phyloP scores from a whole-genome alignment of 2,797 vertebrate species.

The Coregonus sp. region DNA sequence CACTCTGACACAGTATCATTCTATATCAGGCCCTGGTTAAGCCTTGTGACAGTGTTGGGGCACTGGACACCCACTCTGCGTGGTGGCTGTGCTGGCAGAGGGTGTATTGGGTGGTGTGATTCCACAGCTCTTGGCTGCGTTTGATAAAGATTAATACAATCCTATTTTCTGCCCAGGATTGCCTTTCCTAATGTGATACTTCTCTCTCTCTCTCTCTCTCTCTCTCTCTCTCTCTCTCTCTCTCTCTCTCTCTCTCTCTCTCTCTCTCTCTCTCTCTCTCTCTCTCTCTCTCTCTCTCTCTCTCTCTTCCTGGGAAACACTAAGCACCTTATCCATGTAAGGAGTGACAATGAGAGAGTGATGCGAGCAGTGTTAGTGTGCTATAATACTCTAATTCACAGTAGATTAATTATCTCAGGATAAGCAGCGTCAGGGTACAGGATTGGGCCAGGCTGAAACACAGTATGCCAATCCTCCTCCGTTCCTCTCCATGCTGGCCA shows the following conservation, averaged over 20 bases:
- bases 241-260: constrained; percentile 39
- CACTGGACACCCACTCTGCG: constrained; percentile 42
- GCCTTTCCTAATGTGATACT: constrained; percentile 77
- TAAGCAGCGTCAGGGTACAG: constrained; percentile 44
- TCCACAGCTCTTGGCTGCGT: constrained; percentile 62
- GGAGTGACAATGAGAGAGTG: constrained; percentile 71
- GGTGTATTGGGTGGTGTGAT: constrained; percentile 51
- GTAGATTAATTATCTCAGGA: constrained; percentile 76
- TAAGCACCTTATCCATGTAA: constrained; percentile 77
- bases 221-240: constrained; percentile 43
- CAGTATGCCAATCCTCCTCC: background rate
- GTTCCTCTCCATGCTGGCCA: background rate
- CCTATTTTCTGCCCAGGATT: constrained; percentile 83
- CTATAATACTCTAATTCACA: constrained; percentile 77
- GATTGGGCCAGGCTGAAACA: background rate
- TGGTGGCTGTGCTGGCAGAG: constrained; percentile 36
- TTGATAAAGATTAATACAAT: constrained; percentile 85
- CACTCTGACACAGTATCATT: constrained; percentile 2
- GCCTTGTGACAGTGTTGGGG: constrained; percentile 36
- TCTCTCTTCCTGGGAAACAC: constrained; percentile 59
- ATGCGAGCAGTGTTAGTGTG: constrained; percentile 59
- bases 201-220: constrained; percentile 53
- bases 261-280: constrained; percentile 36
- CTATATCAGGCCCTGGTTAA: background rate
- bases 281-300: constrained; percentile 41